Conservation (phyloP, 2,797 vertebrate species). For the Iguana delicatissima region DNA sequence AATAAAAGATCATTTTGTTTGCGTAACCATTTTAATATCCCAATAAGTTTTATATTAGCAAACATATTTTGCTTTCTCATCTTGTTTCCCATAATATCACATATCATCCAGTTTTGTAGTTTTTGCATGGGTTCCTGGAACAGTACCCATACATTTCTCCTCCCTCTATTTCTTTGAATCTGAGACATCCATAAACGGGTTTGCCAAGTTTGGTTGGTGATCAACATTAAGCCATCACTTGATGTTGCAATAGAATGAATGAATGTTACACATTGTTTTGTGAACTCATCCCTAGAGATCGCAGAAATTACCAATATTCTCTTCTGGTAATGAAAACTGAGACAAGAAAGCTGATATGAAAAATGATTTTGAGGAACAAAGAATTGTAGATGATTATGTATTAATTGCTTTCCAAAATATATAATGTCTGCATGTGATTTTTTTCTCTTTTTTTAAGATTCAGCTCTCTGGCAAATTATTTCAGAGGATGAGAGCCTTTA, state of each 20-base stretch:
- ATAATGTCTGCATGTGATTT: not conserved
- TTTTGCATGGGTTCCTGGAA: not conserved
- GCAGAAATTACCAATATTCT: not conserved
- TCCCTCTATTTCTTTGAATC: not conserved
- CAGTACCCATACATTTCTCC: not conserved
- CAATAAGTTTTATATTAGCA: not conserved
- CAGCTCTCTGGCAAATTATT: constrained; percentile 8
- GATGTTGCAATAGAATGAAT: too few species aligned
- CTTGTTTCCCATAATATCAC: not conserved
- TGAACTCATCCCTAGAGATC: not conserved
- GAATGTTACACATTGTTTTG: not conserved
- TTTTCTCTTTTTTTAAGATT: not conserved
- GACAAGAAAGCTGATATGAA: not conserved
- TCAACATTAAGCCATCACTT: not conserved
- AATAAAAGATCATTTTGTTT: not conserved
- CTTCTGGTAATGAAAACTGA: not conserved
- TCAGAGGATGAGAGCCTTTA: constrained; percentile 38
- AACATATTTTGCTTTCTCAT: not conserved
- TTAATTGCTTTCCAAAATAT: not conserved
- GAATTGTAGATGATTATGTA: not conserved
- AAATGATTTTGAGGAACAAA: not conserved
- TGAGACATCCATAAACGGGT: not conserved
- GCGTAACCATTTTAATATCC: not conserved
- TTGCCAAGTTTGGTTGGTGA: not conserved
- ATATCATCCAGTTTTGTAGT: not conserved